Evolutionary conservation across 2,113 vertebrate species (phyloP).

Genomic region (Tachycineta bicolor): DNA sequence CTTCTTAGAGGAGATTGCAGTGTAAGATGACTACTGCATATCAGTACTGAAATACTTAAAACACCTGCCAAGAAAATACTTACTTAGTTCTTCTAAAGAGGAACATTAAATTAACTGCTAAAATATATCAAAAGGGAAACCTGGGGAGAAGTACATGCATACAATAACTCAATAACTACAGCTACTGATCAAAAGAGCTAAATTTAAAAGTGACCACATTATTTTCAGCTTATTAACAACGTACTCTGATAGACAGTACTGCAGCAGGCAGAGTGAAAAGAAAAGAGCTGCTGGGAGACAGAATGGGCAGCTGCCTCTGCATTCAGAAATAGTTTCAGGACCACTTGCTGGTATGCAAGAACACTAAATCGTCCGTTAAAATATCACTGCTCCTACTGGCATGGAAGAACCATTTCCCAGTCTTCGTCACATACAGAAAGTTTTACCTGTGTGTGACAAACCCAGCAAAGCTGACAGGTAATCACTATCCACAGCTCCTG

Average conservation of each 20-base stretch:
- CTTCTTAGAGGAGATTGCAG: background rate
- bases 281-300: slow-evolving; percentile 6
- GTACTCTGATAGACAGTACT: background rate
- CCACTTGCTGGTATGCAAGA: background rate
- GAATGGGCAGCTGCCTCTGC: background rate
- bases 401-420: background rate
- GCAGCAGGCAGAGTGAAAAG: background rate
- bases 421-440: background rate
- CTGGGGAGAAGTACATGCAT: background rate
- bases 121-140: background rate
- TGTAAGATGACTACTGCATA: background rate
- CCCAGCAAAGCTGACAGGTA: background rate
- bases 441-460: background rate
- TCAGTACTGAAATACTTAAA: background rate
- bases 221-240: slow-evolving; percentile 5
- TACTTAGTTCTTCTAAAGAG: background rate
- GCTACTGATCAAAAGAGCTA: background rate
- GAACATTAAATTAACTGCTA: background rate
- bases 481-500: background rate
- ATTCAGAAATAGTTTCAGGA: background rate
- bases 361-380: background rate
- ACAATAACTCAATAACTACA: slow-evolving; percentile 8
- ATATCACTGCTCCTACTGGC: background rate
- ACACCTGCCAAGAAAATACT: background rate
- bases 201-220: background rate